phyloP scores from a whole-genome alignment of 1,140 invertebrate species.

The Ceratina japonica region DNA sequence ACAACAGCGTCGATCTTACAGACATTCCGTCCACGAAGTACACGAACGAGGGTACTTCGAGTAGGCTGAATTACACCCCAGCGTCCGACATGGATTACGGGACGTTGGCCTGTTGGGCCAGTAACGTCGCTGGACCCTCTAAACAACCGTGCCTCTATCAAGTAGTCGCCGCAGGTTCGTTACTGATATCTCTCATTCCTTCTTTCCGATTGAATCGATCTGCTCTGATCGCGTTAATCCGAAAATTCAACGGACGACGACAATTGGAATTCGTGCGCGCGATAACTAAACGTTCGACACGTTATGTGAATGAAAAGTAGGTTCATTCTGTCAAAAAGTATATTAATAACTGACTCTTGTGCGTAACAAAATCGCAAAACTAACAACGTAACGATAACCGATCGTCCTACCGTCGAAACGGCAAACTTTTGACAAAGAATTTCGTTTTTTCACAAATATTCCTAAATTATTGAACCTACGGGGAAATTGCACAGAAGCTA shows the following conservation, averaged over 20 bases:
- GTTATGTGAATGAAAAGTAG: no score
- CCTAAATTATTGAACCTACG: no score
- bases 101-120: slow-evolving; percentile 87
- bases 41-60: slow-evolving; percentile 78
- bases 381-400: no score
- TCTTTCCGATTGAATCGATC: not conserved
- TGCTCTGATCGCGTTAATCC: not conserved
- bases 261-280: no score
- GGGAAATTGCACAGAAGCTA: no score
- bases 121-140: slow-evolving; percentile 87
- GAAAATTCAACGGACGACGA: not conserved
- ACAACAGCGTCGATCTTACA: slow-evolving; percentile 80
- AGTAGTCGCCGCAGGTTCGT: slow-evolving; percentile 87
- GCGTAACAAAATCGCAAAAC: no score
- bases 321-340: no score
- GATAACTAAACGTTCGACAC: no score
- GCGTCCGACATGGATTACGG: slow-evolving; percentile 86
- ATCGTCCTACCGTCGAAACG: no score
- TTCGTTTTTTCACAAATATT: no score
- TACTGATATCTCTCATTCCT: not conserved
- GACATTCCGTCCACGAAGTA: slow-evolving; percentile 78
- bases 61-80: slow-evolving; percentile 81
- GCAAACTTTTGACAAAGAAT: no score
- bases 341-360: no score
- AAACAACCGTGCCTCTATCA: slow-evolving; percentile 88